Conservation (phyloP, 2,113 vertebrate species). For the Misgurnus mizolepis region DNA sequence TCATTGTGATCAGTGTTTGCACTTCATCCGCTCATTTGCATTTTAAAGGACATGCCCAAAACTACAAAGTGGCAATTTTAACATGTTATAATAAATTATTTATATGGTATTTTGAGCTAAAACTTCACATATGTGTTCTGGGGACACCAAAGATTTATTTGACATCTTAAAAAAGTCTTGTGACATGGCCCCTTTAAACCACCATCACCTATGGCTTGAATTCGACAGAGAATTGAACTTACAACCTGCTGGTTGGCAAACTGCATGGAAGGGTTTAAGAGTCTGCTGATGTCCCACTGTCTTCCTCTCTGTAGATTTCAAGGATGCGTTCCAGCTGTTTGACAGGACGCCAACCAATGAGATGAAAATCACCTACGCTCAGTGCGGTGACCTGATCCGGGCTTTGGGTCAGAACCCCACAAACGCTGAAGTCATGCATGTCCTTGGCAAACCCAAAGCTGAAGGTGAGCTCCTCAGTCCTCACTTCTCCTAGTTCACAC, state of each 20-base stretch:
- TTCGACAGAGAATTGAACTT: not conserved
- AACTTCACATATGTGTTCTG: too few relatives aligned
- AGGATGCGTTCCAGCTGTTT: conserved; percentile 79
- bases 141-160: too few relatives aligned
- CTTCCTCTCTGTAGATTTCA: conserved; percentile 69
- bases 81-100: too few relatives aligned
- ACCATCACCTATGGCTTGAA: not conserved
- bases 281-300: not conserved
- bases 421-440: conserved; percentile 74
- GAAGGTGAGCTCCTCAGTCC: conserved; percentile 65
- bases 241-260: not conserved
- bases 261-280: not conserved
- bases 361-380: conserved; percentile 77
- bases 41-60: too few relatives aligned
- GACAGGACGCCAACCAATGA: conserved; percentile 76
- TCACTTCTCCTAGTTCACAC: not conserved
- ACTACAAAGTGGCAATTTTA: too few relatives aligned
- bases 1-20: too few relatives aligned
- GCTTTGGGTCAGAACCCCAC: conserved; percentile 82
- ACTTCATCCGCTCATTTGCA: too few relatives aligned
- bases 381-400: conserved; percentile 77
- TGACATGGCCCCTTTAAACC: too few relatives aligned
- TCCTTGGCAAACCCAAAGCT: conserved; percentile 77
- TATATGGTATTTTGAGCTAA: too few relatives aligned
- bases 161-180: too few relatives aligned